These are phyloP conservation scores for Sphenodon punctatus DNA, from an alignment of 2,797 vertebrate species.

Conservation along the genomic window DNA sequence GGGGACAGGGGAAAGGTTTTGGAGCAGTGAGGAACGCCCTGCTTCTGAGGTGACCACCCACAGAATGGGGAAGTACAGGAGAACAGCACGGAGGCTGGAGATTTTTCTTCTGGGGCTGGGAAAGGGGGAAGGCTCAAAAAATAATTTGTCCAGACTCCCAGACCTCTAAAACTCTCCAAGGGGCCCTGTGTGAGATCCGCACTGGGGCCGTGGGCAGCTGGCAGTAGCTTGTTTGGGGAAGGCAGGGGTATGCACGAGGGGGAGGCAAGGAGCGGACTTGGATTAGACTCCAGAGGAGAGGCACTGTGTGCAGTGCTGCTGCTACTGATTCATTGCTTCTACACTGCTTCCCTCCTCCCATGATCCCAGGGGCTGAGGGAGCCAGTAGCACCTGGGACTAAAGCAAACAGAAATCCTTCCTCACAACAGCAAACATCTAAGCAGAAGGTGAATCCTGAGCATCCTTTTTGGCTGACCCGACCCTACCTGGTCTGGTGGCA, in stretches of 20 bases:
- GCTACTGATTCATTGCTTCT: not conserved
- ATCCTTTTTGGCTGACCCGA: no score
- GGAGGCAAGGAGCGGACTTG: not conserved
- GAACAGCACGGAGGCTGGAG: no score
- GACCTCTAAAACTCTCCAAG: not conserved
- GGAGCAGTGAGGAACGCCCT: no score
- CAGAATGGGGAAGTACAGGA: no score
- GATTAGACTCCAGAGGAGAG: not conserved
- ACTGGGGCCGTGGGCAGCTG: accelerated
- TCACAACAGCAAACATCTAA: no score
- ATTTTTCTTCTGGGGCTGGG: no score
- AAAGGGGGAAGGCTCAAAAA: no score
- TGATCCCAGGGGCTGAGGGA: not conserved
- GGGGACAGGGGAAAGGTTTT: no score
- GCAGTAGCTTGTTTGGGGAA: no score
- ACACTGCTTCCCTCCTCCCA: not conserved
- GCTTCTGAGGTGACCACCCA: no score
- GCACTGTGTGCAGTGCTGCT: not conserved
- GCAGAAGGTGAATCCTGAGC: no score
- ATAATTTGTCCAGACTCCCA: not conserved
- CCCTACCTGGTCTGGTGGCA: constrained; percentile 51
- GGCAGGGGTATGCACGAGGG: not conserved
- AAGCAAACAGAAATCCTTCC: not conserved
- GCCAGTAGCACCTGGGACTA: not conserved
- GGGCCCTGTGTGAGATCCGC: not conserved